These are phyloP conservation scores for Eristalinus aeneus DNA, from an alignment of 2,888 invertebrate species.

Conservation along the genomic window DNA sequence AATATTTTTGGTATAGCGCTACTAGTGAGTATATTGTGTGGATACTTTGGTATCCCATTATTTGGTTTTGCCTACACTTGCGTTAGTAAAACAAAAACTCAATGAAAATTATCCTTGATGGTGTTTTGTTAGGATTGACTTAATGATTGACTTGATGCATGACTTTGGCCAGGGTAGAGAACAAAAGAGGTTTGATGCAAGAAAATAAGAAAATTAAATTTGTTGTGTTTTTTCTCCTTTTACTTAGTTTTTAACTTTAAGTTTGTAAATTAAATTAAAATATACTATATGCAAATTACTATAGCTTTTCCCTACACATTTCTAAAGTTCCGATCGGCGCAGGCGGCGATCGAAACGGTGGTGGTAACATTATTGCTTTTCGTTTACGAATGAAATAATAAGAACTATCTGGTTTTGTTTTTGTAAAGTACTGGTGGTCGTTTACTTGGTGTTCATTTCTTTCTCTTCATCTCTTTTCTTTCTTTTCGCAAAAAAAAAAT, in stretches of 20 bases:
- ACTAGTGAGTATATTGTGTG: not conserved
- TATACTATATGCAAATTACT: conserved; percentile 65
- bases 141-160: not conserved
- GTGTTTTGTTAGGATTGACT: not conserved
- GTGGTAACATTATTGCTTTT: conserved; percentile 56
- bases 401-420: conserved; percentile 63
- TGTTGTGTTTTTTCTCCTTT: conserved; percentile 32
- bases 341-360: conserved; percentile 33
- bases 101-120: conserved; percentile 22
- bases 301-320: conserved; percentile 44
- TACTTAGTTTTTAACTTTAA: conserved; percentile 26
- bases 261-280: conserved; percentile 55
- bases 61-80: conserved; percentile 42
- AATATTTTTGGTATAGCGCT: conserved; percentile 1
- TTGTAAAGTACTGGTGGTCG: conserved; percentile 55
- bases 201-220: conserved; percentile 32
- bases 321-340: conserved; percentile 28
- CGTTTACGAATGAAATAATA: conserved; percentile 61
- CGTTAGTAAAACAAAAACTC: conserved; percentile 21
- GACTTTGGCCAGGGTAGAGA: not conserved
- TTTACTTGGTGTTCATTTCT: conserved; percentile 62
- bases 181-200: conserved; percentile 38
- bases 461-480: conserved; percentile 28
- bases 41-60: not conserved
- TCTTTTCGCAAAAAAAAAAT: conserved; percentile 68